phyloP scores from a whole-genome alignment of 2,113 vertebrate species.

The Lampris megalopsis region DNA sequence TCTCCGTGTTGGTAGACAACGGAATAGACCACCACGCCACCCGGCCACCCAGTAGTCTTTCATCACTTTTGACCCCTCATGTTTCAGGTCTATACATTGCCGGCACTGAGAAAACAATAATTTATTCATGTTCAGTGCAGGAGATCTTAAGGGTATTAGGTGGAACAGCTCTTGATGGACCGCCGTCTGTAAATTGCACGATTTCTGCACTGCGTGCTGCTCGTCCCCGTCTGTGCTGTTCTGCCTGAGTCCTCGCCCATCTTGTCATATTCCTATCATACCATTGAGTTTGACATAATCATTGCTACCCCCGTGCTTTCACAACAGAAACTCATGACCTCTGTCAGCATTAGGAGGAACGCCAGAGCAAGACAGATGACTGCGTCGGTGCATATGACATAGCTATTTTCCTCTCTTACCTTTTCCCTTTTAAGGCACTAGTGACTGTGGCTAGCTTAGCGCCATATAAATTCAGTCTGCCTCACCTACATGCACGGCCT shows the following conservation, averaged over 20 bases:
- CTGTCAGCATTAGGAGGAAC: constrained; percentile 51
- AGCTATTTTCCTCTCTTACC: constrained; percentile 64
- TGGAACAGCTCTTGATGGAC: constrained; percentile 12
- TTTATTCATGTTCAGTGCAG: too few relatives aligned
- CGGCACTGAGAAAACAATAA: background rate
- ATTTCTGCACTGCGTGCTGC: background rate
- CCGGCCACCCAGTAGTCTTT: background rate
- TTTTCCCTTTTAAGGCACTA: constrained; percentile 76
- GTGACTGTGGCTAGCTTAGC: constrained; percentile 55
- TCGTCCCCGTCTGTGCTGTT: constrained; percentile 27
- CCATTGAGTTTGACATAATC: constrained; percentile 39
- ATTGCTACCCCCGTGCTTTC: constrained; percentile 36
- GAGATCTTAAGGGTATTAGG: background rate
- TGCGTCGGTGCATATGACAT: constrained; percentile 66
- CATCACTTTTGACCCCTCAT: background rate
- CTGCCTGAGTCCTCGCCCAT: constrained; percentile 22
- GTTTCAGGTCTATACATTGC: background rate
- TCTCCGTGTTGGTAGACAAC: too few relatives aligned
- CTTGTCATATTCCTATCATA: constrained; percentile 37
- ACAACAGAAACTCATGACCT: constrained; percentile 58
- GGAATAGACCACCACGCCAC: too few relatives aligned
- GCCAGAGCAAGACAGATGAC: constrained; percentile 64
- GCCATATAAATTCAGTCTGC: constrained; percentile 57
- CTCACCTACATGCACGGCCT: constrained; percentile 50
- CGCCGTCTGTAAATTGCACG: background rate